Conservation (phyloP, 2,113 vertebrate species). For the Turnix velox region DNA sequence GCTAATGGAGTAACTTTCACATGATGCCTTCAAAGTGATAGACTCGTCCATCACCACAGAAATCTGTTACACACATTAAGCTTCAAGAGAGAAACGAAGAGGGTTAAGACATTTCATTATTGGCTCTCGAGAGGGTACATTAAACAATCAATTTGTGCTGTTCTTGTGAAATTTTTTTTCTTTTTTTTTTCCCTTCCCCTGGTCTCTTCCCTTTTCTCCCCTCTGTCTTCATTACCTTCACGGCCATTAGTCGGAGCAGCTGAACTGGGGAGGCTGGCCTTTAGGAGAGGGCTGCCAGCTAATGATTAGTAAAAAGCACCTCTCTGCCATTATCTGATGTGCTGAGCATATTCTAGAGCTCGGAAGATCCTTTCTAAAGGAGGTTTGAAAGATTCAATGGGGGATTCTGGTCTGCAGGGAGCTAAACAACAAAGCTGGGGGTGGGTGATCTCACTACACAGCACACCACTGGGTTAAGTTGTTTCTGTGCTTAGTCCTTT, state of each 20-base stretch:
- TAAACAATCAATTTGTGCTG: slow-evolving; percentile 58
- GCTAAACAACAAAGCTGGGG: neutral
- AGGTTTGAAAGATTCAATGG: neutral
- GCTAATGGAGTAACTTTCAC: slow-evolving; percentile 59
- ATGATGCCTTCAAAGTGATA: slow-evolving; percentile 66
- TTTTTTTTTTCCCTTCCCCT: too few species aligned
- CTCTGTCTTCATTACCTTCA: slow-evolving; percentile 54
- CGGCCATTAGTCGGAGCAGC: slow-evolving; percentile 38
- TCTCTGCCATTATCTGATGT: slow-evolving; percentile 34
- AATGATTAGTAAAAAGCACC: slow-evolving; percentile 57
- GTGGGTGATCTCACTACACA: neutral
- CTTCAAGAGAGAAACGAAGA: slow-evolving; percentile 48
- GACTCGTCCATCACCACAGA: slow-evolving; percentile 51
- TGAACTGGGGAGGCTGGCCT: slow-evolving; percentile 47
- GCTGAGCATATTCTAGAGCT: slow-evolving; percentile 19
- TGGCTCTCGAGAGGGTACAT: slow-evolving; percentile 64
- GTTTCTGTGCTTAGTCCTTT: neutral
- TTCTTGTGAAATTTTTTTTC: slow-evolving; percentile 36
- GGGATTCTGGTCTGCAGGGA: neutral
- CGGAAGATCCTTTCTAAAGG: slow-evolving; percentile 15
- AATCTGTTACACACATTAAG: slow-evolving; percentile 63
- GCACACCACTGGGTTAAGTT: neutral
- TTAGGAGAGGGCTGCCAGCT: slow-evolving; percentile 46
- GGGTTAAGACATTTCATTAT: slow-evolving; percentile 59
- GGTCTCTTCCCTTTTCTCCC: slow-evolving; percentile 43